A percentile compares a stretch with the other conserved stretches of the same genome.
These are phyloP conservation scores for Drosophila rubida DNA, from an alignment of 2,888 invertebrate genomes.

Conservation along the genomic window DNA sequence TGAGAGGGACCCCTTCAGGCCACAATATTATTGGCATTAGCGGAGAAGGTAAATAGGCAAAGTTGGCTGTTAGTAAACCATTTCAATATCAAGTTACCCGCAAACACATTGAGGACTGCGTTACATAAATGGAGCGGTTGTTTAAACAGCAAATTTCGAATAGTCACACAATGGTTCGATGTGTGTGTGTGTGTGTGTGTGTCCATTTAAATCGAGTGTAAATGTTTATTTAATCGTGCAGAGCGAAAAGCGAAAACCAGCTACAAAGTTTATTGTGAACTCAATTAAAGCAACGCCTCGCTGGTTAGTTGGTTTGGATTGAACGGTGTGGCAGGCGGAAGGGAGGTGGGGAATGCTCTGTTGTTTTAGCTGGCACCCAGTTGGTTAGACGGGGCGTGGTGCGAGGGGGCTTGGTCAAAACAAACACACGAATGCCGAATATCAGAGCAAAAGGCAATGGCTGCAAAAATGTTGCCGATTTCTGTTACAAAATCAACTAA, in stretches of 20 bases:
- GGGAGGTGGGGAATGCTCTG: neutral
- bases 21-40: too few relatives aligned
- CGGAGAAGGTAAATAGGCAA: conserved; percentile 3
- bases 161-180: conserved; percentile 11
- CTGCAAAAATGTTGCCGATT: conserved; percentile 52
- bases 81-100: conserved; percentile 25
- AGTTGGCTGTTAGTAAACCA: conserved; percentile 7
- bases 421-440: conserved; percentile 43
- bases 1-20: too few relatives aligned
- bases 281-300: conserved; percentile 57
- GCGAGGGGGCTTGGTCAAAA: conserved; percentile 14
- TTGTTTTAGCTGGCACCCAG: neutral
- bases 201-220: conserved; percentile 56
- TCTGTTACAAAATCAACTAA: conserved; percentile 53
- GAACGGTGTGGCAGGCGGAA: conserved; percentile 4
- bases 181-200: conserved; percentile 12
- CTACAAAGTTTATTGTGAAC: conserved; percentile 55
- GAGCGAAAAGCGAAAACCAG: conserved; percentile 26
- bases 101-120: conserved; percentile 4
- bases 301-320: conserved; percentile 40
- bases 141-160: conserved; percentile 35
- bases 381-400: conserved; percentile 1
- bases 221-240: conserved; percentile 60
- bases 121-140: conserved; percentile 8
- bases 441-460: conserved; percentile 44